Percentiles rank a stretch among this genome's conserved stretches.
Evolutionary conservation across 2,113 vertebrate species (phyloP).

Genomic region (Pseudonaja textilis): DNA sequence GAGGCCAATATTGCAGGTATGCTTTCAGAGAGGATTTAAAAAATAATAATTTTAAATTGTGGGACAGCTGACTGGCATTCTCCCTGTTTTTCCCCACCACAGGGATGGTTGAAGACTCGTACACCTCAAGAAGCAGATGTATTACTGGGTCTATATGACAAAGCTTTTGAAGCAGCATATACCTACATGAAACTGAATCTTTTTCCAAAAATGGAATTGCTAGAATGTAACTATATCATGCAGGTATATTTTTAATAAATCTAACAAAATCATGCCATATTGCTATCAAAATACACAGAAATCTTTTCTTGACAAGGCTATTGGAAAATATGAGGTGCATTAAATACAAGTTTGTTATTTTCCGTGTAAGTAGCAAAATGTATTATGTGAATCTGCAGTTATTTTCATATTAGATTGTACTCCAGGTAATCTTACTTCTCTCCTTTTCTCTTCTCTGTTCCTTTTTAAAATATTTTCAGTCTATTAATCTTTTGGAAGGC

Average conservation of each 20-base stretch:
- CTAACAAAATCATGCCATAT: not conserved
- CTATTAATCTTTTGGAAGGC: conserved; percentile 75
- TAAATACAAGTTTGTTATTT: not conserved
- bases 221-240: conserved; percentile 78
- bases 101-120: conserved; percentile 83
- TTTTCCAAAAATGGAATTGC: conserved; percentile 74
- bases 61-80: not conserved
- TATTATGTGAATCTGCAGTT: not conserved
- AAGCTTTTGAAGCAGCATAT: conserved; percentile 69
- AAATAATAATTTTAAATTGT: not conserved
- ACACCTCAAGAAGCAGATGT: conserved; percentile 68
- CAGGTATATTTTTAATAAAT: conserved; percentile 64
- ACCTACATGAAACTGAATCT: conserved; percentile 71
- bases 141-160: conserved; percentile 74
- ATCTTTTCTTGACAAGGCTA: not conserved
- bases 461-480: conserved; percentile 64
- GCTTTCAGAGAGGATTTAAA: not conserved
- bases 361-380: not conserved
- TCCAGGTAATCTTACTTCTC: not conserved
- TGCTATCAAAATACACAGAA: not conserved
- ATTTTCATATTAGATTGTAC: conserved; percentile 1
- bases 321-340: not conserved
- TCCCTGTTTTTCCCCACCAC: not conserved
- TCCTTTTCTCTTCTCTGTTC: not conserved
- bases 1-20: conserved; percentile 75